phyloP scores from a whole-genome alignment of 1,140 invertebrate species.

The Oreohelix idahoensis region DNA sequence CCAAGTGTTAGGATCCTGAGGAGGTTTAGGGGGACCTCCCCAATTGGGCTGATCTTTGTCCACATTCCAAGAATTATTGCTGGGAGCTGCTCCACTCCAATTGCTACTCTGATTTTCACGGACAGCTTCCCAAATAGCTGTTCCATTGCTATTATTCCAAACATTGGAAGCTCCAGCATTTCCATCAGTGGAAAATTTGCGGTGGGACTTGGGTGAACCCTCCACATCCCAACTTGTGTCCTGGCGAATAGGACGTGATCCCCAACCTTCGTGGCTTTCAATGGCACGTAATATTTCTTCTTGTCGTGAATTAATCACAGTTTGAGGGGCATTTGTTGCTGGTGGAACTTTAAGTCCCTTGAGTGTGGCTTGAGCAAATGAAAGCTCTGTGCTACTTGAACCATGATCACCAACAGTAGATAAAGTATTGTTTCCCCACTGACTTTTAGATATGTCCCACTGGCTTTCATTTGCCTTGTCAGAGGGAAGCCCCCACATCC shows the following conservation, averaged over 20 bases:
- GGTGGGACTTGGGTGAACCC: slow-evolving; percentile 61
- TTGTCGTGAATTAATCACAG: slow-evolving; percentile 45
- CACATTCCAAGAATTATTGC: slow-evolving; percentile 43
- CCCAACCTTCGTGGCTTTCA: slow-evolving; percentile 95
- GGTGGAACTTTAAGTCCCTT: slow-evolving; percentile 61
- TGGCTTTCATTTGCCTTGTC: slow-evolving; percentile 43
- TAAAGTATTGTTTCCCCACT: slow-evolving; percentile 48
- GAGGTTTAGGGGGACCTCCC: slow-evolving; percentile 34
- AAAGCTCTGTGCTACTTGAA: slow-evolving; percentile 52
- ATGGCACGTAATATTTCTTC: slow-evolving; percentile 86
- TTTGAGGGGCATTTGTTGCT: slow-evolving; percentile 38
- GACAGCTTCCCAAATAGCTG: slow-evolving; percentile 92
- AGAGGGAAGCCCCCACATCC: slow-evolving; percentile 48
- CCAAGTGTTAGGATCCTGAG: slow-evolving; percentile 28
- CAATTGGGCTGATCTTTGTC: slow-evolving; percentile 37
- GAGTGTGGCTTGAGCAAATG: slow-evolving; percentile 70
- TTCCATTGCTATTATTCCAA: slow-evolving; percentile 77
- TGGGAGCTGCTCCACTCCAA: slow-evolving; percentile 70
- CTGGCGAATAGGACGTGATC: slow-evolving; percentile 73
- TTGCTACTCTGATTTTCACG: slow-evolving; percentile 69
- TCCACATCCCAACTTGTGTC: slow-evolving; percentile 68
- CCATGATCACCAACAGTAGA: slow-evolving; percentile 35
- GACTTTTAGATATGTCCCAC: slow-evolving; percentile 47
- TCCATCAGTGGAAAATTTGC: slow-evolving; percentile 59
- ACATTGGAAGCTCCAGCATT: slow-evolving; percentile 57